Evolutionary conservation across 35 echinoderm and acorn worm species (phyloP).

Genomic region (Holothuria glaberrima): DNA sequence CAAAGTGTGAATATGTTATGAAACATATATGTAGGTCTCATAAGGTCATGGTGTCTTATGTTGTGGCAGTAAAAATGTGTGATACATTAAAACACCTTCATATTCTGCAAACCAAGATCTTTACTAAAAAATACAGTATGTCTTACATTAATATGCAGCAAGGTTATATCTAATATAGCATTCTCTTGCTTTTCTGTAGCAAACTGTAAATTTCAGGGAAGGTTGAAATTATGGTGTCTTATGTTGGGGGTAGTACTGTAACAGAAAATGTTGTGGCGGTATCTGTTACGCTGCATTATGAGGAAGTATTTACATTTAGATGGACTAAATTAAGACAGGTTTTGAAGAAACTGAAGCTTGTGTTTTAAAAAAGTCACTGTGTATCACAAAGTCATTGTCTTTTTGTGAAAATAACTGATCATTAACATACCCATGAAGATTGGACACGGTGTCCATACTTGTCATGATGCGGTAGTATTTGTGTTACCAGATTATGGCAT

Average conservation of each 20-base stretch:
- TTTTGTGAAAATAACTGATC: background rate
- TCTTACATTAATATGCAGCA: background rate
- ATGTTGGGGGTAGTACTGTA: background rate
- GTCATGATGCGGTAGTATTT: no score
- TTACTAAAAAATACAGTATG: no score
- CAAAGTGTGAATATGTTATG: background rate
- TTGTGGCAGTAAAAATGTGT: background rate
- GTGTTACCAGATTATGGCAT: background rate
- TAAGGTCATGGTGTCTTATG: no score
- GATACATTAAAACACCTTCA: background rate
- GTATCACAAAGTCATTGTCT: no score
- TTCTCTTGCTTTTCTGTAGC: conserved; percentile 17
- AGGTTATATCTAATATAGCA: background rate
- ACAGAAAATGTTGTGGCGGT: no score
- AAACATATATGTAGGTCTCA: background rate
- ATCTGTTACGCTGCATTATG: no score
- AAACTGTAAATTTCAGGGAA: conserved; percentile 3
- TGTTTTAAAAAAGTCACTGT: no score
- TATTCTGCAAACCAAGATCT: no score
- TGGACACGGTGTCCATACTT: no score
- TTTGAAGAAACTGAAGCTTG: no score
- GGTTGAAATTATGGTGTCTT: background rate
- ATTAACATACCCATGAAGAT: no score
- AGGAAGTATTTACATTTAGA: background rate
- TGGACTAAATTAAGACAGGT: no score